Conservation (phyloP, 2,797 vertebrate species). For the Argentina silus region DNA sequence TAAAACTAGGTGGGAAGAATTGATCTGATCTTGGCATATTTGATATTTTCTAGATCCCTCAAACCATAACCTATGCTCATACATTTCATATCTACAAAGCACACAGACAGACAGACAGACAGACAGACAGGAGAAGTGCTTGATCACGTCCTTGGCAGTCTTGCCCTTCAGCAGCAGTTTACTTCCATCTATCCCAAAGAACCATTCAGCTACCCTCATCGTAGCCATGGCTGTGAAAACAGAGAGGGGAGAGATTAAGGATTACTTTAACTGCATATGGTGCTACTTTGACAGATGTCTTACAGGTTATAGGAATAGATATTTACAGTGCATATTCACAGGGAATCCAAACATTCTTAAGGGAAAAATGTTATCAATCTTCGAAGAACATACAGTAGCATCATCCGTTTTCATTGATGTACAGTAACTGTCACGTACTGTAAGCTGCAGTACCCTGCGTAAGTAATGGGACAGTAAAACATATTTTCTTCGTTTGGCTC, state of each 20-base stretch:
- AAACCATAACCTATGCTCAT: conserved; percentile 47
- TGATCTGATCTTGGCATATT: conserved; percentile 47
- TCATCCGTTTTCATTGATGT: too few relatives aligned
- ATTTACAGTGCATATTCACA: too few relatives aligned
- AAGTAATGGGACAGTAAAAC: too few relatives aligned
- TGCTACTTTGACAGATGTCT: background rate
- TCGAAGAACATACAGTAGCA: too few relatives aligned
- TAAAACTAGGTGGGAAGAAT: conserved; percentile 50
- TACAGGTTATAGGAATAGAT: too few relatives aligned
- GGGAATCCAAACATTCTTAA: too few relatives aligned
- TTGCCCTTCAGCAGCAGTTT: conserved; percentile 64
- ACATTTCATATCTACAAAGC: conserved; percentile 23
- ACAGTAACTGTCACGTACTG: too few relatives aligned
- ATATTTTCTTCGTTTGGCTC: too few relatives aligned
- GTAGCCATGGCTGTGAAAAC: conserved; percentile 76
- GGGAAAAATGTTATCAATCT: too few relatives aligned
- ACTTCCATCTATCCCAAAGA: conserved; percentile 46
- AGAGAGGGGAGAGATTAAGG: background rate
- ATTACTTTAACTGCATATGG: background rate
- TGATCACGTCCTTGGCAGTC: too few relatives aligned
- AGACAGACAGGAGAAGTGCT: too few relatives aligned
- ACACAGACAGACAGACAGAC: conserved; percentile 24
- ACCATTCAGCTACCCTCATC: conserved; percentile 58
- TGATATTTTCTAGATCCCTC: conserved; percentile 60
- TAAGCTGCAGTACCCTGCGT: too few relatives aligned